Evolutionary conservation across 2,113 vertebrate genomes (phyloP), one percentile per base, ranked within the genome.

Genomic region (Syngnathus scovelli): DNA sequence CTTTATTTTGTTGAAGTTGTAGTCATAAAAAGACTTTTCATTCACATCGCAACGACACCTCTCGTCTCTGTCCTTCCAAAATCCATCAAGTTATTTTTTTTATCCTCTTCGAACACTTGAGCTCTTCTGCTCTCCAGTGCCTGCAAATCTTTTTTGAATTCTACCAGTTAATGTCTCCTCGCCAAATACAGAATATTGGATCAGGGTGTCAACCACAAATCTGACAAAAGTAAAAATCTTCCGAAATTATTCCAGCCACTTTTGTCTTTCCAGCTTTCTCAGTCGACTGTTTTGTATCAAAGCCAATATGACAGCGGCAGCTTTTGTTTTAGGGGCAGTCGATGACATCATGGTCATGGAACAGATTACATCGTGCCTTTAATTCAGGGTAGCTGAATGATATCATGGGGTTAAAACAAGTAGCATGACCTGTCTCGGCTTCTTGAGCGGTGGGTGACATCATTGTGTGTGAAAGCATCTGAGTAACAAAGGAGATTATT

Each of bases 151-250:
- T 44, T 62, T 27, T 27, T 62, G 13, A 27, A 62, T 16, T 43
- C 61, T 9, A 62, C 9, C 2, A 62, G 61, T 62, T 12, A 62
- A 16, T 1, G 61, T 23, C 21, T 62, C 61, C 61, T 62, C 44
- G 19, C n/a, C 61, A 16, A 62, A 2, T 2, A 43, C 41, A 1
- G 41, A 21, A 15, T 62, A 62, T 12, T 44, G 44, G 61, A 62
- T 43, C 2, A 41, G 41, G 7, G 10, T 62, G 61, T 62, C 61
- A 0, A 27, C 41, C 13, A 27, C 61, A 15, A 21, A 15, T 23
- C 21, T 23, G 41, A 62, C 41, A 62, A 62, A 62, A 8, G 61
- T 62, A 27, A 62, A 62, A 62, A 62, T 62, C 23, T 62, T 41
- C 13, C 41, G 41, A 5, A 44, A 43, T 27, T 62, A 33, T 16